These are phyloP conservation scores for Mayetiola destructor DNA, from an alignment of 2,888 invertebrate genomes.

Conservation along the genomic window DNA sequence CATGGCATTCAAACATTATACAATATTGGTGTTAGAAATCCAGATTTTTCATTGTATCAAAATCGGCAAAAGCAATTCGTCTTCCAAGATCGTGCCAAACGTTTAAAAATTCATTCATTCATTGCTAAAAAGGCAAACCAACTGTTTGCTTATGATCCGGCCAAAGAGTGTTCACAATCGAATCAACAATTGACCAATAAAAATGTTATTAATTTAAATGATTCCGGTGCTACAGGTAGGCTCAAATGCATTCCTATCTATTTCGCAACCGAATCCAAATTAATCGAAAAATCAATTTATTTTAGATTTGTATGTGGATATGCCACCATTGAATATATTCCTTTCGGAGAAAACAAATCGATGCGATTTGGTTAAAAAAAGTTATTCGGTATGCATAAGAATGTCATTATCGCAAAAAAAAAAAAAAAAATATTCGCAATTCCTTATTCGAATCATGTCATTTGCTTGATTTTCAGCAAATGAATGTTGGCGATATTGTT, in stretches of 20 bases:
- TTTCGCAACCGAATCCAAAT: not conserved
- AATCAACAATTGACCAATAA: not conserved
- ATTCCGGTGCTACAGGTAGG: not conserved
- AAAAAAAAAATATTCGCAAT: not conserved
- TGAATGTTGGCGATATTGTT: constrained; percentile 50
- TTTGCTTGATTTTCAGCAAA: not conserved
- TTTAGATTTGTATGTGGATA: constrained; percentile 60
- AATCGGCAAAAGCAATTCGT: constrained; percentile 66
- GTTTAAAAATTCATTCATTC: constrained; percentile 73
- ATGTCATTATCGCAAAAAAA: not conserved
- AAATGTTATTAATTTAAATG: not conserved
- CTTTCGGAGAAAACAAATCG: constrained; percentile 55
- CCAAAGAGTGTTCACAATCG: constrained; percentile 35
- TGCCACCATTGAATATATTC: constrained; percentile 79
- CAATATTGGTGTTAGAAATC: constrained; percentile 44
- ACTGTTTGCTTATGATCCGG: constrained; percentile 47
- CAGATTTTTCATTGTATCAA: constrained; percentile 62
- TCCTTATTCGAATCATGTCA: not conserved
- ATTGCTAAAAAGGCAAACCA: constrained; percentile 69
- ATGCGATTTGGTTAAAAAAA: constrained; percentile 58
- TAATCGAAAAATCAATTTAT: constrained; percentile 19
- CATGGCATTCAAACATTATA: constrained; percentile 60
- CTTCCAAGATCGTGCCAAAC: constrained; percentile 70
- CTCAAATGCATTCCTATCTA: too few species aligned
- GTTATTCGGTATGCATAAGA: constrained; percentile 59